Evolutionary conservation across 2,797 vertebrate species (phyloP), one percentile per base, ranked within the genome.

Genomic region (Gadopsis marmoratus): DNA sequence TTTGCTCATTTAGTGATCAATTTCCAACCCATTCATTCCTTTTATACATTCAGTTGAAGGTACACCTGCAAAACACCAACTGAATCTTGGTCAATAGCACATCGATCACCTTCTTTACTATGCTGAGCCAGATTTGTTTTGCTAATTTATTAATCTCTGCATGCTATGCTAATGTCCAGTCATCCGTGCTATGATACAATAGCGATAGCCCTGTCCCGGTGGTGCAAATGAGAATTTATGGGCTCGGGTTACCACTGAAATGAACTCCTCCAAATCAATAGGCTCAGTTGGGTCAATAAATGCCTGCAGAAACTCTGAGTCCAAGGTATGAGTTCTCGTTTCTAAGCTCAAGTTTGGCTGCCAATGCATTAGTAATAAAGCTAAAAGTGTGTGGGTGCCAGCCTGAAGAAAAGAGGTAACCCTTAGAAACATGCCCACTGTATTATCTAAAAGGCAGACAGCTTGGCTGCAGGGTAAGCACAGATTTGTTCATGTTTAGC

Each of bases 221-320:
- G 71, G 75, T 3, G 29, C 85, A 92, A 92, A 95, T 94, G 82
- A 93, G 85, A 91, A 94, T 93, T 90, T 90, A 94, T 93, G 78
- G 84, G 83, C 79, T 71, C 1, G n/a, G 63, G 87, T 91, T 89
- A 62, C 88, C 83, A 83, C 83, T 89, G 91, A 89, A 93, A 93
- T 93, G 73, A 91, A 91, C 84, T 88, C 64, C 82, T 89, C 72
- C 41, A 21, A 87, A 92, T 94, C 93, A 86, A 95, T 94, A 91
- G 19, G 81, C 82, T 60, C 50, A 45, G 81, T 83, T 77, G 79
- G 81, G 78, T 86, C 85, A 90, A 89, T 78, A 84, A 77, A 82
- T 47, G 81, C 79, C 69, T 85, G 87, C 68, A 75, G 89, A 85
- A 81, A 70, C 59, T 87, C 65, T 35, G 50, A 79, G 71, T 67